Evolutionary conservation across 2,888 invertebrate genomes (phyloP).

Genomic region (Onchidella celtica): DNA sequence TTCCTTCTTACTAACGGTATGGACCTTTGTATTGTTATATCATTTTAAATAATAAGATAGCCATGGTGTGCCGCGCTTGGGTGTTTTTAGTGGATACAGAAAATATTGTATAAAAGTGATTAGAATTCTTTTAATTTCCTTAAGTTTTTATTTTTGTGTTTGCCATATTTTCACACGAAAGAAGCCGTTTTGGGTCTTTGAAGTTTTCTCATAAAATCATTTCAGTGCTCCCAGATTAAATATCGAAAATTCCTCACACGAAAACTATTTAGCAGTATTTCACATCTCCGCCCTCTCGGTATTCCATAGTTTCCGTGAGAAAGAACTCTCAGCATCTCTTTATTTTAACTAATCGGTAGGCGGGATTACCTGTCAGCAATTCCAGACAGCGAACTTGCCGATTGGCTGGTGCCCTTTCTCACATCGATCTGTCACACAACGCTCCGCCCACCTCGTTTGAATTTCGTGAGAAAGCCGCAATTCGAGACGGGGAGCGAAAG

Average conservation of each 20-base stretch:
- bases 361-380: background rate
- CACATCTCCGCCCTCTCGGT: background rate
- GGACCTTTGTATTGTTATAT: too few species aligned
- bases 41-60: too few species aligned
- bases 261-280: slow-evolving; percentile 1
- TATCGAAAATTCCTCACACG: background rate
- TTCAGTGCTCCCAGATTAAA: background rate
- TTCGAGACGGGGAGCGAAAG: slow-evolving; percentile 16
- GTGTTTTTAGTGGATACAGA: too few species aligned
- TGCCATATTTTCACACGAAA: too few species aligned
- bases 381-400: slow-evolving; percentile 3
- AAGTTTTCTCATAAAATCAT: background rate
- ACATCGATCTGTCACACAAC: slow-evolving; percentile 32
- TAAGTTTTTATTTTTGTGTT: too few species aligned
- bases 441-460: slow-evolving; percentile 37
- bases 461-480: slow-evolving; percentile 38
- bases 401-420: background rate
- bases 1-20: too few species aligned
- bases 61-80: too few species aligned
- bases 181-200: too few species aligned
- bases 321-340: background rate
- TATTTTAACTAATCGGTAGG: slow-evolving; percentile 35
- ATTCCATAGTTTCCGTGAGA: background rate
- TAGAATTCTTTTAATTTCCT: too few species aligned
- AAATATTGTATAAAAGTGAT: too few species aligned